Evolutionary conservation across 2,888 invertebrate genomes (phyloP), one percentile per base, ranked within the genome.

Genomic region (Iphiclides podalirius): DNA sequence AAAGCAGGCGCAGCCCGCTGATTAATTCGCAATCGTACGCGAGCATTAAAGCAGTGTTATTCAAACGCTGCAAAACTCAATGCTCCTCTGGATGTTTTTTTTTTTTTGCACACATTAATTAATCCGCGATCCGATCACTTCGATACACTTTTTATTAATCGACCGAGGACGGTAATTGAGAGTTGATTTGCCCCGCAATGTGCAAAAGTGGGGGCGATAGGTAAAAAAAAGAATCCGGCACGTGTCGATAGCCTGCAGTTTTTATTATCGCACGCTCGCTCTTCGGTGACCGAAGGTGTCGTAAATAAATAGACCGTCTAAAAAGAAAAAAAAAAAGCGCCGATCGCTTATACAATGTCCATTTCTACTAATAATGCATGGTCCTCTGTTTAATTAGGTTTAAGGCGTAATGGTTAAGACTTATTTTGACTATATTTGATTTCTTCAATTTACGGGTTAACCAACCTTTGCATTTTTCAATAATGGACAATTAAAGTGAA

Each of bases 1-100:
- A 52, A 62, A 57, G 48, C 64, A 76, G 75, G 74, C 78, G 74
- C 71, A 64, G 42, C 52, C 34, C 41, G 16, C 47, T 40, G 35
- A 48, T 53, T 36, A 23, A 43, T 37, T 47, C 23, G 6, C 13
- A 23, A 49, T 38, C 13, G 15, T 38, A 38, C 28, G 23, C 20
- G 42, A 34, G 26, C 26, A 50, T 37, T 37, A 35, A 51, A 48
- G 20, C 13, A 12, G 39, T n/a, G 15, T 37, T 33, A 46, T 46
- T 46, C 17, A 26, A 42, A 43, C 37, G 44, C 16, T 16, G 33
- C 35, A 42, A 8, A 45, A 26, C 14, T 26, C 14, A 52, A 52
- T 42, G 35, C 14, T 14, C 11, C 6, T 31, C 11, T 11, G 31
- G 2, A 4, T 20, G 6, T 31, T 31, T 31, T 11, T 2, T 8